Evolutionary conservation across 2,113 vertebrate species (phyloP).

Genomic region (Ia io): DNA sequence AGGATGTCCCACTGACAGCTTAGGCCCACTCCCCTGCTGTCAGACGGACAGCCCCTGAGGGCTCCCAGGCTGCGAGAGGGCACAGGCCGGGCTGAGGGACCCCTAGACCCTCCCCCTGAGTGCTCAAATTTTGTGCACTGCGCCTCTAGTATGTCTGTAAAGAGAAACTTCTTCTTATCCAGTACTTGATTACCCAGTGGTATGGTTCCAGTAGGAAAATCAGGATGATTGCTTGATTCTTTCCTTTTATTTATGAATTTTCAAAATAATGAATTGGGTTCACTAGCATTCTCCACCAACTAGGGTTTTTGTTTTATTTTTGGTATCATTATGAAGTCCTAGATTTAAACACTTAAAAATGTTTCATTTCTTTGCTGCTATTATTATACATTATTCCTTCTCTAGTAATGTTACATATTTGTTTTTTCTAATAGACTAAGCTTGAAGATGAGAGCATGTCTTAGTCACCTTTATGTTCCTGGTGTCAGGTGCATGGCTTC

Average conservation of each 20-base stretch:
- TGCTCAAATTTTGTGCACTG: no score
- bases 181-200: neutral
- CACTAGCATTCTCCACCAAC: neutral
- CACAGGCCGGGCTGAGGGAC: no score
- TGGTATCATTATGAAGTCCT: neutral
- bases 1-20: no score
- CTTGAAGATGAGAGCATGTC: neutral
- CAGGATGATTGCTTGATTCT: neutral
- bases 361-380: neutral
- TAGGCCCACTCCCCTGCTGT: no score
- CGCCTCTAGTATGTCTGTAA: neutral
- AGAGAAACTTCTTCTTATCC: neutral
- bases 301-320: neutral
- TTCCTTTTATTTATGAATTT: neutral
- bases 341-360: slow-evolving; percentile 19
- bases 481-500: neutral
- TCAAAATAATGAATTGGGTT: slow-evolving; percentile 13
- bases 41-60: no score
- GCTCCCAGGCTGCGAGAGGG: no score
- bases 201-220: neutral
- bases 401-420: neutral
- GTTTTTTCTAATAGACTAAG: neutral
- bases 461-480: neutral
- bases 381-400: neutral
- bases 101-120: no score